phyloP scores from a whole-genome alignment of 2,113 vertebrate genomes.

The Erythrolamprus reginae region DNA sequence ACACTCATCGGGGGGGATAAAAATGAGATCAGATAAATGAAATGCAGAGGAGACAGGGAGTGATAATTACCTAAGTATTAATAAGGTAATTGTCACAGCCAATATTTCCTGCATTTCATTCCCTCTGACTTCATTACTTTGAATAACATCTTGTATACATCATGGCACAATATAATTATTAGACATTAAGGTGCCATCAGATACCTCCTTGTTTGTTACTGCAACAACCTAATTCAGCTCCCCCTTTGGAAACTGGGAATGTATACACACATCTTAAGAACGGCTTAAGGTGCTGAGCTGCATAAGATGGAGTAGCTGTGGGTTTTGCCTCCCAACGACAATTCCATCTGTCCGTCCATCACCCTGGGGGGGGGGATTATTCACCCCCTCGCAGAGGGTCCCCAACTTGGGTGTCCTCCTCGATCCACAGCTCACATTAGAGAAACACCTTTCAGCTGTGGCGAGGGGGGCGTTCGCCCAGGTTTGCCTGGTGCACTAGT shows the following conservation, averaged over 20 bases:
- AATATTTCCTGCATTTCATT: background rate
- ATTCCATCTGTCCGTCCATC: too few species aligned
- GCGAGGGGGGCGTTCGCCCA: too few species aligned
- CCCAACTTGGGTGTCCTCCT: too few species aligned
- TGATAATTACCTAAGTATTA: background rate
- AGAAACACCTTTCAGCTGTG: too few species aligned
- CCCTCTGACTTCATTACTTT: background rate
- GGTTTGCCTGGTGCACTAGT: too few species aligned
- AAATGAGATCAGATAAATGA: background rate
- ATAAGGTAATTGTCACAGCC: background rate
- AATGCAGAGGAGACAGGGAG: background rate
- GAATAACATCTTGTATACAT: background rate
- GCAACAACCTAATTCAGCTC: background rate
- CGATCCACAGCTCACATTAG: too few species aligned
- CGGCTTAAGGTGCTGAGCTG: background rate
- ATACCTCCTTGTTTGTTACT: background rate
- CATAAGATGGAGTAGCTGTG: too few species aligned
- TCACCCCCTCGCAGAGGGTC: too few species aligned
- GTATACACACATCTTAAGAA: background rate
- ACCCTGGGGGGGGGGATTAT: too few species aligned
- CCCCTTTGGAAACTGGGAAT: background rate
- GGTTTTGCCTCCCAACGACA: too few species aligned
- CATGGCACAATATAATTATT: background rate
- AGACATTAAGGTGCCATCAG: background rate
- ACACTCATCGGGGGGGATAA: background rate